phyloP scores from a whole-genome alignment of 2,797 vertebrate species.

The Agapornis canus region DNA sequence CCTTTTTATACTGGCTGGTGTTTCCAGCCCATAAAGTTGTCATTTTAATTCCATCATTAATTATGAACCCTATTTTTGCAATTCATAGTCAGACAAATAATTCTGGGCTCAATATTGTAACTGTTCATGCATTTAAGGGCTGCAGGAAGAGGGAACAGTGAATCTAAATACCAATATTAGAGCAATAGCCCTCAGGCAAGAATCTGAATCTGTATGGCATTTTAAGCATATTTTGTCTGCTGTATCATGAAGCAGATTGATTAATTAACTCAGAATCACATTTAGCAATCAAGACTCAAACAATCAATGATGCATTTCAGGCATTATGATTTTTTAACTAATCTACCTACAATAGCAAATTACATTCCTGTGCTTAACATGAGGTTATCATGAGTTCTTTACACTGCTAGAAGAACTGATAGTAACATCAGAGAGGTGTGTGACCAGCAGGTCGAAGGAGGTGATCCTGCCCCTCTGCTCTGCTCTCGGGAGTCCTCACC shows the following conservation, averaged over 20 bases:
- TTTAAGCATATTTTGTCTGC: background rate
- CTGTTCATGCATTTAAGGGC: background rate
- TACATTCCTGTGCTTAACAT: background rate
- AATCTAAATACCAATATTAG: background rate
- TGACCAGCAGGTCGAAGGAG: too few relatives aligned
- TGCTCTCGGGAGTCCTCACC: too few relatives aligned
- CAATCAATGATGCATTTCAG: background rate
- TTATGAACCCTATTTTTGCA: background rate
- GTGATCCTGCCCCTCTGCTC: too few relatives aligned
- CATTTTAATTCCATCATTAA: background rate
- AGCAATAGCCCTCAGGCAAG: background rate
- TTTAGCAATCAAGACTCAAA: background rate
- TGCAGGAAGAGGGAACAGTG: background rate
- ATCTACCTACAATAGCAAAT: background rate
- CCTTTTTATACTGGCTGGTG: background rate
- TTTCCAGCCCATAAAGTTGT: background rate
- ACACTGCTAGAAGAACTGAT: background rate
- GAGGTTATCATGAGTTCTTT: background rate
- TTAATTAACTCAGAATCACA: background rate
- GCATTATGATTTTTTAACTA: background rate
- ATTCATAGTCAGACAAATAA: background rate
- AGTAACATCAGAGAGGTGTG: background rate
- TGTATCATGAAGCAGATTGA: background rate
- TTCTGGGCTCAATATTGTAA: background rate
- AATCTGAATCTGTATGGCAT: background rate